phyloP scores from a whole-genome alignment of 2,888 invertebrate species.

The Ashinkailepas kermadecensis region DNA sequence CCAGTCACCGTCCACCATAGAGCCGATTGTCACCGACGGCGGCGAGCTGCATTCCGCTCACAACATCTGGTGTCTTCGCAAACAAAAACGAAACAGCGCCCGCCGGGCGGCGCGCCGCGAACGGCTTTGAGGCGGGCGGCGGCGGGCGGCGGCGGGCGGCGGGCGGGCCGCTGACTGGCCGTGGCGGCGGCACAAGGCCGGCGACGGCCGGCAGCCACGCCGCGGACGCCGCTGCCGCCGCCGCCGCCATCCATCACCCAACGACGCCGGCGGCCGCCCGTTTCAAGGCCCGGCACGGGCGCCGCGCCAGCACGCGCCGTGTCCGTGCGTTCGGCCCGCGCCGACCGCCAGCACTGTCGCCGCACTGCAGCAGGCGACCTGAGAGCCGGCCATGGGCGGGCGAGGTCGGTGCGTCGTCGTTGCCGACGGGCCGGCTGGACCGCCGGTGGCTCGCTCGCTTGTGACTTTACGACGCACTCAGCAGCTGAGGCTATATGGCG shows the following conservation, averaged over 20 bases:
- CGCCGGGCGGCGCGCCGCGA: neutral
- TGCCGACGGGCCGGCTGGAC: too few relatives aligned
- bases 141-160: neutral
- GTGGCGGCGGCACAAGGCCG: neutral
- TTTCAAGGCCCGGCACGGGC: neutral
- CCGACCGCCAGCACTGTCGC: too few relatives aligned
- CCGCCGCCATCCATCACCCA: neutral
- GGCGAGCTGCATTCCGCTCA: neutral
- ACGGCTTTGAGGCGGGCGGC: neutral
- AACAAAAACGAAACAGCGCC: slow-evolving; percentile 4
- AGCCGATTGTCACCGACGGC: neutral
- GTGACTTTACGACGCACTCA: too few relatives aligned
- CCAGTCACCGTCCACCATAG: neutral
- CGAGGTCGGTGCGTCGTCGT: too few relatives aligned
- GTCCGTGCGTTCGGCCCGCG: too few relatives aligned
- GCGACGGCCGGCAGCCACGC: neutral
- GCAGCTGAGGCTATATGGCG: too few relatives aligned
- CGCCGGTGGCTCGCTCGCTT: too few relatives aligned
- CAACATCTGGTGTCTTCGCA: slow-evolving; percentile 14
- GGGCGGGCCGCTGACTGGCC: too few relatives aligned
- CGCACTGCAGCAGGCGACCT: too few relatives aligned
- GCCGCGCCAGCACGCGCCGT: neutral
- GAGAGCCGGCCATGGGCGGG: too few relatives aligned
- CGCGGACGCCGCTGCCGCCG: neutral
- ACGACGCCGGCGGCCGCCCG: neutral